phyloP scores from a whole-genome alignment of 1,140 invertebrate species.

The Teleogryllus occipitalis region DNA sequence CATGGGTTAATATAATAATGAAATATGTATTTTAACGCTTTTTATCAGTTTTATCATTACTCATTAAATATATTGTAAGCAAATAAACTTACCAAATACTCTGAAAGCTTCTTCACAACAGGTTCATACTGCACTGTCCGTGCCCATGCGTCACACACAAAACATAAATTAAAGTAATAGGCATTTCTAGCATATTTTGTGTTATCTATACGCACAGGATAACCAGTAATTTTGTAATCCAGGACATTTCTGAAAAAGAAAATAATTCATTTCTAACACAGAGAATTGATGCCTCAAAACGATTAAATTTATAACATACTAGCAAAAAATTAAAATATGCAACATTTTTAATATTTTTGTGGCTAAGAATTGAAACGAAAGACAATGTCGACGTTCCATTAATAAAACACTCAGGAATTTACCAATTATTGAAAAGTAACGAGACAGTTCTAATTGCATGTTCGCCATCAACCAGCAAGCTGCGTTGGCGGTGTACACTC shows the following conservation, averaged over 20 bases:
- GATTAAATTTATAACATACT: too few relatives aligned
- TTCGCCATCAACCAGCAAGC: too few relatives aligned
- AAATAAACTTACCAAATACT: conserved; percentile 64
- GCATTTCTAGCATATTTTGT: conserved; percentile 88
- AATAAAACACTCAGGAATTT: too few relatives aligned
- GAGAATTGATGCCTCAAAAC: too few relatives aligned
- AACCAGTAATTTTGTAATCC: conserved; percentile 85
- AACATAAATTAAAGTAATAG: conserved; percentile 91
- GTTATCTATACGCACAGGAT: conserved; percentile 82
- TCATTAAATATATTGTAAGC: conserved; percentile 21
- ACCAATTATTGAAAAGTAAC: too few relatives aligned
- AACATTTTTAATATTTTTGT: too few relatives aligned
- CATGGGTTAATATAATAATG: not conserved
- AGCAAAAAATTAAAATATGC: too few relatives aligned
- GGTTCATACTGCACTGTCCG: conserved; percentile 87
- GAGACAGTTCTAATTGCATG: too few relatives aligned
- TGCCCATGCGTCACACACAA: conserved; percentile 83
- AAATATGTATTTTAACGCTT: not conserved
- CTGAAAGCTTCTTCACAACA: conserved; percentile 85
- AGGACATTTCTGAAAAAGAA: conserved; percentile 56
- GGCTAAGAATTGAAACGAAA: too few relatives aligned
- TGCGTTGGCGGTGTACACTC: too few relatives aligned
- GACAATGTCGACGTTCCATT: too few relatives aligned
- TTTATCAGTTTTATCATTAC: not conserved
- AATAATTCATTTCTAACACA: not conserved